Evolutionary conservation across 1,140 invertebrate species (phyloP), one percentile per base, ranked within the genome.

Genomic region (Drosophila kanapiae): DNA sequence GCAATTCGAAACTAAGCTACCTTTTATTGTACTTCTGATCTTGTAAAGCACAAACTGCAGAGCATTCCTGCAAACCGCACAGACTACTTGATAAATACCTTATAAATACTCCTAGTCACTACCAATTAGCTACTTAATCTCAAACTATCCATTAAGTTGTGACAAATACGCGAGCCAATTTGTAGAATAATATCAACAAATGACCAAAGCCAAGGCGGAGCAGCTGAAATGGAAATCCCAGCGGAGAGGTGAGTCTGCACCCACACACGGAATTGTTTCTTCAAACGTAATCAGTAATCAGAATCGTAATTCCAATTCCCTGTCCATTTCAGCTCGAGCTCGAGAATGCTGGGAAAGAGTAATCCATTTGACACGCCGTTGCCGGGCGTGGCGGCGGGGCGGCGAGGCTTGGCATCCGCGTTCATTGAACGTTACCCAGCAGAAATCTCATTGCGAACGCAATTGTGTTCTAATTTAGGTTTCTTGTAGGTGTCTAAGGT

Each of bases 281-380:
- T 23, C 69, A 57, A 78, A 56, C 62, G 53, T 38, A 87, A 69
- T 48, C 42, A 29, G 47, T 57, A 60, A 59, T 71, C 49, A 75
- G 51, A 75, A 57, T 78, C 43, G 40, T 62, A 74, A 72, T 85
- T 83, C 38, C 35, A 64, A 33, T 56, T 47, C 37, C 64, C 78
- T 72, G 29, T 71, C 49, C 60, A 68, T 75, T 72, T 72, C 58
- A 63, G 61, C 27, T 74, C 70, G 83, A 18, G 38, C 23, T 71
- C 68, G 40, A 16, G 45, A 60, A 62, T 53, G 74, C 53, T 81
- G 79, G 64, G n/a, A 78, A 68, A 83, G 63, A 80, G 57, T 88
- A 90, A 90, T 90, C 85, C 85, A 90, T 90, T 90, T 75, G 85
- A 91, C 85, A 90, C 81, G 86, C 70, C 58, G 57, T 10, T 23